Evolutionary conservation across 2,113 vertebrate genomes (phyloP).

Genomic region (Upupa epops): DNA sequence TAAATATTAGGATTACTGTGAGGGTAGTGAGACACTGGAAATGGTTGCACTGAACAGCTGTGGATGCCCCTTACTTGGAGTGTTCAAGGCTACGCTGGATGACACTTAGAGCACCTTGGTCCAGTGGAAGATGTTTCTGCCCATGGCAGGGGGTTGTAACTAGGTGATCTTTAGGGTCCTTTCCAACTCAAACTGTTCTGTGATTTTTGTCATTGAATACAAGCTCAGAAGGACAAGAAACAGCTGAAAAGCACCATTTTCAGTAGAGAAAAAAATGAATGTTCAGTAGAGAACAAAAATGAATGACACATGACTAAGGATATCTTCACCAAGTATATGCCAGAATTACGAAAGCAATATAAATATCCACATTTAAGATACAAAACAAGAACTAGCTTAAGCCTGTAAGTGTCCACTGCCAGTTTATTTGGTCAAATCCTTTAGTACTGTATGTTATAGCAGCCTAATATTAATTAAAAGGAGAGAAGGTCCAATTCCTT

Average conservation of each 20-base stretch:
- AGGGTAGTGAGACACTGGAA: too few species aligned
- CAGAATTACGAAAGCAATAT: not conserved
- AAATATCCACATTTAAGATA: not conserved
- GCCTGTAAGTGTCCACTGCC: not conserved
- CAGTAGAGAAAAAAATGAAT: fast-evolving
- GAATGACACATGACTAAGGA: not conserved
- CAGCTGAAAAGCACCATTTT: not conserved
- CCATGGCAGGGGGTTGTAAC: too few species aligned
- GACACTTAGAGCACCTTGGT: too few species aligned
- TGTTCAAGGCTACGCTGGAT: too few species aligned
- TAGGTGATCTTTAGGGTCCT: too few species aligned
- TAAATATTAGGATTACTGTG: too few species aligned
- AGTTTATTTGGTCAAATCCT: not conserved
- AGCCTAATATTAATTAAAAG: not conserved
- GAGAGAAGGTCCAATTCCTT: not conserved
- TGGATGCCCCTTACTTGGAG: too few species aligned
- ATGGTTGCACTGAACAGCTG: too few species aligned
- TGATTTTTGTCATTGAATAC: not conserved
- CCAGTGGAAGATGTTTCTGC: too few species aligned
- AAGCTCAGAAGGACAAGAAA: not conserved
- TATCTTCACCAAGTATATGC: not conserved
- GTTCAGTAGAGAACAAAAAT: not conserved
- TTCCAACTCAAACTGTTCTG: too few species aligned
- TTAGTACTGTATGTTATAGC: not conserved
- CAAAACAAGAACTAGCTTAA: not conserved